Percentiles rank a stretch among this genome's conserved stretches.
These are phyloP conservation scores for Catharus minimus DNA, from an alignment of 2,113 vertebrate genomes.

Conservation along the genomic window DNA sequence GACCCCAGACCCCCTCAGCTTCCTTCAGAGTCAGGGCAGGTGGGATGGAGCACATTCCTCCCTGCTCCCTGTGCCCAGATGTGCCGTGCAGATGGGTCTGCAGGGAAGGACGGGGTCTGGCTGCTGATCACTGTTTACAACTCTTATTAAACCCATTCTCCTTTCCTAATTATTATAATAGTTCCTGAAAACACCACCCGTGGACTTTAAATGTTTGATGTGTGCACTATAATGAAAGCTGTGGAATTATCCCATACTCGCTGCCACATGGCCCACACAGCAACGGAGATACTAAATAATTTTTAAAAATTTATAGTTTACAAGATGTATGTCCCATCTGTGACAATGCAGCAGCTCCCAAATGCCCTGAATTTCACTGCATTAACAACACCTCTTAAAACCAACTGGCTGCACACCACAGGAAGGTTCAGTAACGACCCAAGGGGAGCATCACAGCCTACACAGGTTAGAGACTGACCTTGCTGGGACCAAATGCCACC, in stretches of 20 bases:
- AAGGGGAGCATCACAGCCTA: not conserved
- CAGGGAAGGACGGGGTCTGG: not conserved
- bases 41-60: not conserved
- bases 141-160: conserved; percentile 33
- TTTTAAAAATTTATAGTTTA: conserved; percentile 64
- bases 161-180: conserved; percentile 37
- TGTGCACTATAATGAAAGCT: not conserved
- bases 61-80: not conserved
- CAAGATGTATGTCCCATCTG: conserved; percentile 64
- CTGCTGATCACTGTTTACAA: not conserved
- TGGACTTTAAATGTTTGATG: conserved; percentile 41
- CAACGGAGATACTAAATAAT: conserved; percentile 37
- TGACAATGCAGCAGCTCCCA: conserved; percentile 29
- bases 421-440: not conserved
- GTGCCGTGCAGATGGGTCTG: not conserved
- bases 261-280: conserved; percentile 49
- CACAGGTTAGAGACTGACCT: conserved; percentile 6
- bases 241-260: not conserved
- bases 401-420: conserved; percentile 26
- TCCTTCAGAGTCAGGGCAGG: not conserved
- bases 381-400: conserved; percentile 58
- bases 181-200: not conserved
- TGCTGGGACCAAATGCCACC: not conserved
- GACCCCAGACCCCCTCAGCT: not conserved
- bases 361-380: conserved; percentile 34